Conservation (phyloP, 1,140 invertebrate species). For the Branchinecta lindahli region DNA sequence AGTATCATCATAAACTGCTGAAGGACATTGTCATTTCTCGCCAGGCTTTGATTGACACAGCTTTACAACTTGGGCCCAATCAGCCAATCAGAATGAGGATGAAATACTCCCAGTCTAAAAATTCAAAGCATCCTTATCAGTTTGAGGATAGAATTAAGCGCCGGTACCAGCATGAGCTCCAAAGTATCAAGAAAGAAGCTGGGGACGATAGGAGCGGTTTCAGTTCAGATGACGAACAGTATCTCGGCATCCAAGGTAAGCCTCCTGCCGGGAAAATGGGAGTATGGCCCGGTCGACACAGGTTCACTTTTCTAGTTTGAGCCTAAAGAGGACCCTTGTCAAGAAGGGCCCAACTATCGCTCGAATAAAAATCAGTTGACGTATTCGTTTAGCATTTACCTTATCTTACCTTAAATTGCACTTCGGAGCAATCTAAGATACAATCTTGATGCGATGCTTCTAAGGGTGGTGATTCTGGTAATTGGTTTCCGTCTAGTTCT, state of each 20-base stretch:
- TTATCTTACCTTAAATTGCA: too few relatives aligned
- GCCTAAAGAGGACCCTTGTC: too few relatives aligned
- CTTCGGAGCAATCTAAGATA: too few relatives aligned
- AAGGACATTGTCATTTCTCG: background rate
- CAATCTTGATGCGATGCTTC: too few relatives aligned
- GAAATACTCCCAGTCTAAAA: background rate
- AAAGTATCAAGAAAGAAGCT: background rate
- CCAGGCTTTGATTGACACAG: background rate
- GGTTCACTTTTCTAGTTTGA: too few relatives aligned
- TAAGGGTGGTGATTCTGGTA: too few relatives aligned
- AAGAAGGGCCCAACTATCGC: too few relatives aligned
- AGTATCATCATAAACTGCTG: background rate
- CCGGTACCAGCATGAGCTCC: background rate
- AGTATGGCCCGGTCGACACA: too few relatives aligned
- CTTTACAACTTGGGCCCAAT: background rate
- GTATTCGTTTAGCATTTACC: too few relatives aligned
- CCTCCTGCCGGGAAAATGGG: background rate
- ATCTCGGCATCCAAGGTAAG: background rate
- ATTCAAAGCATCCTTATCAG: background rate
- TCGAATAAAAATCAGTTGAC: too few relatives aligned
- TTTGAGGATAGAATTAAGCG: background rate
- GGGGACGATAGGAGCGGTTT: background rate
- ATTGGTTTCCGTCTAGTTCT: too few relatives aligned
- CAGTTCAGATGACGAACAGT: background rate
- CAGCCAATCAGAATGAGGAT: background rate